These are phyloP conservation scores for Phengaris alcon DNA, from an alignment of 2,888 invertebrate species.

Conservation along the genomic window DNA sequence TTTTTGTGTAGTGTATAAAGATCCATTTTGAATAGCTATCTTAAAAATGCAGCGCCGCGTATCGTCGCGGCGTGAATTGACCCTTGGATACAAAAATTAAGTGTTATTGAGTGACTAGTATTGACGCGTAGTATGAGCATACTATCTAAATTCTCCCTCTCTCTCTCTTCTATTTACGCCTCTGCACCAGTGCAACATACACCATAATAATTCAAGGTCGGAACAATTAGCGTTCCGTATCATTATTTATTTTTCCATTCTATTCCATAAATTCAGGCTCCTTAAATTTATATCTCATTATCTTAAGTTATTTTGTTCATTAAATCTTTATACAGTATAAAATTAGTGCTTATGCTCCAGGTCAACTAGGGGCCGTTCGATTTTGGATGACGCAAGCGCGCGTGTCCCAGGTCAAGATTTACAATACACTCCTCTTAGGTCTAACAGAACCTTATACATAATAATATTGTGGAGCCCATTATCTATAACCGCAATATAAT, in stretches of 20 bases:
- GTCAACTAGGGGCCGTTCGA: slow-evolving; percentile 37
- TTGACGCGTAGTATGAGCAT: neutral
- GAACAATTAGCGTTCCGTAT: too few species aligned
- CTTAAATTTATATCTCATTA: neutral
- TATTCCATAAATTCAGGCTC: neutral
- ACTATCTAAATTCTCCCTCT: too few species aligned
- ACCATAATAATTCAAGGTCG: too few species aligned
- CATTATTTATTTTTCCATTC: neutral
- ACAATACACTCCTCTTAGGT: slow-evolving; percentile 32
- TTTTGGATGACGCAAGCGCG: slow-evolving; percentile 38
- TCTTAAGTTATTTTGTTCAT: neutral
- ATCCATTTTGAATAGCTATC: too few species aligned
- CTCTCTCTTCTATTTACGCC: too few species aligned
- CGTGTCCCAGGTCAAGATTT: slow-evolving; percentile 39
- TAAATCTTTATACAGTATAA: neutral
- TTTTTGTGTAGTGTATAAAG: too few species aligned
- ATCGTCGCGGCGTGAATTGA: too few species aligned
- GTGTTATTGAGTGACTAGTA: neutral
- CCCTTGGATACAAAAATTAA: too few species aligned
- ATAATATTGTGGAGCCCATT: slow-evolving; percentile 16
- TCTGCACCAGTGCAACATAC: too few species aligned
- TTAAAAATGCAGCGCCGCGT: too few species aligned
- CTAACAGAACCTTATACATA: slow-evolving; percentile 10
- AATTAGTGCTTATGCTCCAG: slow-evolving; percentile 30
- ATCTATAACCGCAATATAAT: slow-evolving; percentile 17